phyloP scores from a whole-genome alignment of 1,140 invertebrate species.

The Globodera rostochiensis region DNA sequence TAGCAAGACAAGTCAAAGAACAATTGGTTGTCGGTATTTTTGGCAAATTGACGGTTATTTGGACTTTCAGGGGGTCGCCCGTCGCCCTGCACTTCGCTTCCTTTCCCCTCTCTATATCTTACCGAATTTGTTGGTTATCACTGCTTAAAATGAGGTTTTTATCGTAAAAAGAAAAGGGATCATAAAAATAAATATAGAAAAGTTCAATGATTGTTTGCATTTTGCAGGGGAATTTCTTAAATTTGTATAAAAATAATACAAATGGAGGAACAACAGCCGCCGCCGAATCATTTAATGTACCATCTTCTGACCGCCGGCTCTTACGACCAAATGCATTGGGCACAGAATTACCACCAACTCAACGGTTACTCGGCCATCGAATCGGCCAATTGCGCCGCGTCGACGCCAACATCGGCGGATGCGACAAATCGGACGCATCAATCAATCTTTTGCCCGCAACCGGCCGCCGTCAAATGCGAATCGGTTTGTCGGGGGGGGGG shows the following conservation, averaged over 20 bases:
- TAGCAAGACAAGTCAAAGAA: too few relatives aligned
- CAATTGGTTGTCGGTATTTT: too few relatives aligned
- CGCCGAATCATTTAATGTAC: not conserved
- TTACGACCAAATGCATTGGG: slow-evolving; percentile 8
- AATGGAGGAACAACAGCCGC: slow-evolving; percentile 4
- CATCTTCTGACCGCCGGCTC: slow-evolving; percentile 1
- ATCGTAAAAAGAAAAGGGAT: too few relatives aligned
- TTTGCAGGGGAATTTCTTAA: not conserved
- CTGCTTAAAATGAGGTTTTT: too few relatives aligned
- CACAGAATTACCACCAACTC: not conserved
- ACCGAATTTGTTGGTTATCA: too few relatives aligned
- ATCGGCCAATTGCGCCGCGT: not conserved
- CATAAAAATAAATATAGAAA: too few relatives aligned
- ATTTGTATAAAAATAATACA: not conserved
- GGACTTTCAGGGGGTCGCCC: too few relatives aligned
- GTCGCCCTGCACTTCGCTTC: too few relatives aligned
- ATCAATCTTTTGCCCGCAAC: not conserved
- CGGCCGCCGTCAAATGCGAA: not conserved
- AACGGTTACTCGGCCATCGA: not conserved
- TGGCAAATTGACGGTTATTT: too few relatives aligned
- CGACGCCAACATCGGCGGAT: not conserved
- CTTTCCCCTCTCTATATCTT: too few relatives aligned
- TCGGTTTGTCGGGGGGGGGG: not conserved
- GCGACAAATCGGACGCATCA: not conserved
- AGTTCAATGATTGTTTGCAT: too few relatives aligned